These are phyloP conservation scores for Dryobotodes eremita DNA, from an alignment of 2,888 invertebrate species.

Conservation along the genomic window DNA sequence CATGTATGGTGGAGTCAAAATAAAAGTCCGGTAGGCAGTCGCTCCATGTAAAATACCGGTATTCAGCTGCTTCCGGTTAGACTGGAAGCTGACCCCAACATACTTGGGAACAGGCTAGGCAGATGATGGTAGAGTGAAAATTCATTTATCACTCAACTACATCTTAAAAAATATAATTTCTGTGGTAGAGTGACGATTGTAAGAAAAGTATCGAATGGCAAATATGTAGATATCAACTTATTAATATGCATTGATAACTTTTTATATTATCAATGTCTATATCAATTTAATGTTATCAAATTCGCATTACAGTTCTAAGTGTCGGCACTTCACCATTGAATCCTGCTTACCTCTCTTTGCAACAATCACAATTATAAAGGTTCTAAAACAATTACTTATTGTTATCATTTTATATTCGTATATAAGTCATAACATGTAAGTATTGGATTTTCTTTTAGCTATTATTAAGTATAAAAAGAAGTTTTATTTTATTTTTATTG, in stretches of 20 bases:
- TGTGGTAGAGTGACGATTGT: background rate
- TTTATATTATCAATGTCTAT: background rate
- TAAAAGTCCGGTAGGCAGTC: background rate
- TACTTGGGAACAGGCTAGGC: background rate
- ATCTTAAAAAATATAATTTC: no score
- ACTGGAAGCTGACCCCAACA: background rate
- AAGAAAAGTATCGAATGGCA: background rate
- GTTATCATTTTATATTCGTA: background rate
- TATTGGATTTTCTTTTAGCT: background rate
- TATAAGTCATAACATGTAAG: background rate
- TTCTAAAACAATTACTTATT: background rate
- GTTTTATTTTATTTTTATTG: background rate
- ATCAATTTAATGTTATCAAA: background rate
- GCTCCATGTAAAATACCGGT: background rate
- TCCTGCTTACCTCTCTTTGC: background rate
- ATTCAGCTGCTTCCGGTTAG: background rate
- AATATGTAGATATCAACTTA: background rate
- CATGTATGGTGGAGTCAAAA: background rate
- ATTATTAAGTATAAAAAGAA: background rate
- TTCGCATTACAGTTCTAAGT: background rate
- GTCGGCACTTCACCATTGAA: background rate
- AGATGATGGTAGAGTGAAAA: background rate
- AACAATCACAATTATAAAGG: background rate
- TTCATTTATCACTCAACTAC: background rate
- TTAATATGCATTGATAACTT: slow-evolving; percentile 7